Percentiles rank a stretch among this genome's conserved stretches.
Evolutionary conservation across 2,888 invertebrate species (phyloP).

Genomic region (Gastracanthus pulcherrimus): DNA sequence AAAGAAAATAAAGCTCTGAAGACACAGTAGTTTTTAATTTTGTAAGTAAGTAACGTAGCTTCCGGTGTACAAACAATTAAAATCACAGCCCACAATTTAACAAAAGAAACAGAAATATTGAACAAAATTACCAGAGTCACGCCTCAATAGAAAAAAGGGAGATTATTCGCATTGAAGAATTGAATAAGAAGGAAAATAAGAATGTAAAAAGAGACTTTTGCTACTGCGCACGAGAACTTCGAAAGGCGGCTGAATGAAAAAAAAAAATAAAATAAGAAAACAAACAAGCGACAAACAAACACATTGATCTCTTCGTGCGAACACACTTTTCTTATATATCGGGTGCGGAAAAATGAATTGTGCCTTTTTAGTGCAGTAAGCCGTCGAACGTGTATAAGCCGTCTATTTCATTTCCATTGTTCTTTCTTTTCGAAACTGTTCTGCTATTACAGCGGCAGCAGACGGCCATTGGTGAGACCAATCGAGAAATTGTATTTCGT

Average conservation of each 20-base stretch:
- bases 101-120: too few relatives aligned
- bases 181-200: conserved; percentile 29
- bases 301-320: conserved; percentile 54
- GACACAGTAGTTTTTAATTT: too few relatives aligned
- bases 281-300: conserved; percentile 60
- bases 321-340: conserved; percentile 66
- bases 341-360: conserved; percentile 71
- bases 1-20: too few relatives aligned
- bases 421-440: conserved; percentile 29
- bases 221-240: conserved; percentile 9
- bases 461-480: conserved; percentile 29
- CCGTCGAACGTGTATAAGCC: conserved; percentile 69
- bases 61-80: too few relatives aligned
- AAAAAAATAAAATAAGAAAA: conserved; percentile 52
- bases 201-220: not conserved
- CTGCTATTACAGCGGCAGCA: conserved; percentile 53
- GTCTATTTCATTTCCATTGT: conserved; percentile 48
- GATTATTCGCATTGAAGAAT: conserved; percentile 54
- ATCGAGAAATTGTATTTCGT: not conserved
- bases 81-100: too few relatives aligned
- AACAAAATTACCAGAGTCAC: conserved; percentile 22
- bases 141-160: conserved; percentile 9
- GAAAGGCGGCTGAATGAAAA: conserved; percentile 16
- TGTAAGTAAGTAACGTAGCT: too few relatives aligned
- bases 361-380: conserved; percentile 77